These are phyloP conservation scores for Hemibagrus guttatus DNA, from an alignment of 2,797 vertebrate genomes.

Conservation along the genomic window DNA sequence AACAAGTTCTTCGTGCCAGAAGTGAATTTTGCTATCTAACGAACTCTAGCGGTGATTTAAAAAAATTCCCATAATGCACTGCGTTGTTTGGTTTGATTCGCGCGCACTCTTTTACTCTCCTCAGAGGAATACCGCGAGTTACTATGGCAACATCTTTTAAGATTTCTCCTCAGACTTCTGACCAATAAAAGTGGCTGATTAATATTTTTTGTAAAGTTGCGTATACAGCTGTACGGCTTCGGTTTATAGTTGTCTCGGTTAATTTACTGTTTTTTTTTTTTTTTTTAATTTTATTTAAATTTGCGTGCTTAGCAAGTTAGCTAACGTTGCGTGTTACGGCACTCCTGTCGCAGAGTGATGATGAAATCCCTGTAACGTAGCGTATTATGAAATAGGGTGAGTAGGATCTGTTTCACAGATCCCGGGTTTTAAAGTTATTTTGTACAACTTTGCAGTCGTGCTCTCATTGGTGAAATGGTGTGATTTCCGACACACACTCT, in stretches of 20 bases:
- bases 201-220: background rate
- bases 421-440: too few relatives aligned
- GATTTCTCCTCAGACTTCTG: background rate
- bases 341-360: constrained; percentile 15
- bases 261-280: background rate
- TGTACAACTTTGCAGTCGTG: background rate
- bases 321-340: background rate
- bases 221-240: background rate
- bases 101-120: background rate
- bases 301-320: background rate
- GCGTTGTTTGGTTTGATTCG: constrained; percentile 20
- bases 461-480: background rate
- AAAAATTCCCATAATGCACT: constrained; percentile 12
- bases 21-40: background rate
- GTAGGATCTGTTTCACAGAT: background rate
- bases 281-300: too few relatives aligned
- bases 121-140: background rate
- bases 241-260: background rate
- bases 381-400: background rate
- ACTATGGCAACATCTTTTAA: background rate
- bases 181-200: background rate
- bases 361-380: background rate
- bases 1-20: background rate
- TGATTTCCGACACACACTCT: background rate
- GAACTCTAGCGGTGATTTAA: background rate